Evolutionary conservation across 2,797 vertebrate species (phyloP), one percentile per base, ranked within the genome.

Genomic region (Falco berigora): DNA sequence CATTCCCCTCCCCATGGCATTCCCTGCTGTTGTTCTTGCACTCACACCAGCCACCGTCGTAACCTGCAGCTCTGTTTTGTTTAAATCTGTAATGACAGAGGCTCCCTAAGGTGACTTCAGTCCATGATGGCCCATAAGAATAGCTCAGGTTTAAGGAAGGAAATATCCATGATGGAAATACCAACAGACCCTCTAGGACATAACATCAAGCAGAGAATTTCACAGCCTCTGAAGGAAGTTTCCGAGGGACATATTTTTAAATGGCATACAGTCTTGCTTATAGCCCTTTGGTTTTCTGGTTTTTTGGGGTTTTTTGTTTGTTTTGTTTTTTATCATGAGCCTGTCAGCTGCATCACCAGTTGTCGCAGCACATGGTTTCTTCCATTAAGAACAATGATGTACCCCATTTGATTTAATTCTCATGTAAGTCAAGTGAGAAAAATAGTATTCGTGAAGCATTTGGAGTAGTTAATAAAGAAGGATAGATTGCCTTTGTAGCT

Each of bases 401-500:
- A 69, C 81, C 86, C 44, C 88, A 86, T 92, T 95, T 92, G 91
- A 47, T 89, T 95, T 94, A 86, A 92, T 92, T 92, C 83, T 90
- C 71, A 53, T 10, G 49, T 36, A 92, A 96, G 93, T 95, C 88
- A 94, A 95, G 86, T 92, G 94, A 96, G 90, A 91, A 90, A 96
- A 95, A 56, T 58, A 74, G 80, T 53, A 53, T 46, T 66, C 2
- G 7, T 56, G 90, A 81, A 94, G 83, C 93, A 88, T 92, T 95
- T 82, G 66, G 67, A 89, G 78, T 42, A 74, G 94, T 95, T 96
- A 96, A 96, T 96, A 96, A 95, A 95, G 94, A 94, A 95, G 76
- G 80, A 94, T 94, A 95, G 80, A 95, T 84, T 95, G 92, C 90
- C 90, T 95, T 96, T 92, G 92, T 93, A 76, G 73, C 77, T 93